Conservation (phyloP, 2,797 vertebrate genomes). For the Remorina albescens region DNA sequence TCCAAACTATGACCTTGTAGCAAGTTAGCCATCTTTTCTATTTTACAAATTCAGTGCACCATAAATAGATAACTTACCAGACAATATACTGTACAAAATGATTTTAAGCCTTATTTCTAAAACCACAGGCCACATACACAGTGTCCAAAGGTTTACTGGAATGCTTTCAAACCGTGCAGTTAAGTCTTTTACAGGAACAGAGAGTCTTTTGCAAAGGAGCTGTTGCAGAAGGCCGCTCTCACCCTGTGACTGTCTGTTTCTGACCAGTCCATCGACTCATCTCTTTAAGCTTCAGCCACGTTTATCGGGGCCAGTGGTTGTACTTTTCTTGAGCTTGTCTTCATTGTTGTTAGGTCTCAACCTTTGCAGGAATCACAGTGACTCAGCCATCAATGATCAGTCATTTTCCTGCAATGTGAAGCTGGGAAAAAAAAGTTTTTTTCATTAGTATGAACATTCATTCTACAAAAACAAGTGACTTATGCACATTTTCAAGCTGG, state of each 20-base stretch:
- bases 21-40: slow-evolving; percentile 41
- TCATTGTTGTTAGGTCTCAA: slow-evolving; percentile 39
- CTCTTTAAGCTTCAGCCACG: neutral
- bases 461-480: neutral
- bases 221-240: slow-evolving; percentile 9
- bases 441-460: neutral
- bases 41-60: slow-evolving; percentile 70
- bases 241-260: slow-evolving; percentile 22
- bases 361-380: slow-evolving; percentile 54
- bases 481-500: neutral
- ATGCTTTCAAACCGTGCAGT: slow-evolving; percentile 39
- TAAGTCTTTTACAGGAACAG: slow-evolving; percentile 27
- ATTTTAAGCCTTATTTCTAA: slow-evolving; percentile 43
- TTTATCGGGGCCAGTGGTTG: slow-evolving; percentile 5
- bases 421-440: slow-evolving; percentile 67
- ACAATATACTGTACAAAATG: slow-evolving; percentile 71
- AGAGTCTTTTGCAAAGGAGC: slow-evolving; percentile 39
- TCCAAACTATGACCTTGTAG: slow-evolving; percentile 24
- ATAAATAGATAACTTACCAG: slow-evolving; percentile 85
- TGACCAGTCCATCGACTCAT: slow-evolving; percentile 19
- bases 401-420: slow-evolving; percentile 80
- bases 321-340: slow-evolving; percentile 27
- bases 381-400: too few species aligned
- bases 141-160: slow-evolving; percentile 38
- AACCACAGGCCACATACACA: slow-evolving; percentile 42